Base-by-base conservation (phyloP, 2,888 invertebrate genomes). In the Dimorphilus gyrociliatus region DNA sequence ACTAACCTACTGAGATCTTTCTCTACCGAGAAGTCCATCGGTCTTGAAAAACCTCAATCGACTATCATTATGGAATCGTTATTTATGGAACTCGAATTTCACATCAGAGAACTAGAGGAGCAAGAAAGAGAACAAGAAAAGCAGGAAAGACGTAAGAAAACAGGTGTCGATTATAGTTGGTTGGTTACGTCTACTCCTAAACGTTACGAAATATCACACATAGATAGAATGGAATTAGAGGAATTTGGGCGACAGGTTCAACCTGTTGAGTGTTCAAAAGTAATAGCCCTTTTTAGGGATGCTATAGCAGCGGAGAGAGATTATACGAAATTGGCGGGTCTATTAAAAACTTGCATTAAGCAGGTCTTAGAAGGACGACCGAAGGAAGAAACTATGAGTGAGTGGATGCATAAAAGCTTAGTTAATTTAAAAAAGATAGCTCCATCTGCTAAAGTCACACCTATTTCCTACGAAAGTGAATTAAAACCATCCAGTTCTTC, bases 91-190 rank as follows among this genome's bases (percentile, higher is more conserved):
- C 35, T 54, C 7, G 51, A 52, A 21, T 45, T 40, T 23, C 50
- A 48, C 18, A 45, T 51, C 6, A 29, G 29, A 24, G 51, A 53
- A 24, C 34, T 47, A 6, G 55, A 54, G 16, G 37, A 42, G 8
- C 16, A 34, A 1, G 29, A 34, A 4, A 33, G 41, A 17, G 49
- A 51, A 24, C 35, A 39, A 7, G 49, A 52, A 15, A 36, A 40
- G 15, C 47, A 53, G 19, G 37, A 44, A 23, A 41, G 44, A 10
- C 33, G 47, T 5, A 30, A 29, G 13, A 32, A 27, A 18, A 47
- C 44, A 2, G 52, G 53, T 5, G 55, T 54, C 3, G 58, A 58
- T 32, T 58, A 58, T 38, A 51, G 48, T 30, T 58, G 58, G 58
- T 40, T 58, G 8, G 43, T 53, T 4, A 50, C 46, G 10, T 33